Evolutionary conservation across 2,113 vertebrate genomes (phyloP).

Genomic region (Eulemur macaco): DNA sequence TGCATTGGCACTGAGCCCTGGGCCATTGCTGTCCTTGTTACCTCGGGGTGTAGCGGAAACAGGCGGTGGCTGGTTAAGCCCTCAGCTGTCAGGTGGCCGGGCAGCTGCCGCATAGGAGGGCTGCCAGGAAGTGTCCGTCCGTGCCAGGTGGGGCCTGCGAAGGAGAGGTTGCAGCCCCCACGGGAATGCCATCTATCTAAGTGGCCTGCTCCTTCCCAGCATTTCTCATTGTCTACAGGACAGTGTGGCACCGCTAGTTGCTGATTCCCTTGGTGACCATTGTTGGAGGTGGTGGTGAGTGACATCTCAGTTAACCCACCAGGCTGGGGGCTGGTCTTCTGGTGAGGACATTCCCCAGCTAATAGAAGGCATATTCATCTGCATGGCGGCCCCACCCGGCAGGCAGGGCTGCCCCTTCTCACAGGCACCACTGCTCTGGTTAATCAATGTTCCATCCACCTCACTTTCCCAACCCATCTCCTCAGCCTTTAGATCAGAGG

Average conservation of each 20-base stretch:
- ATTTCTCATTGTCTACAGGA: background rate
- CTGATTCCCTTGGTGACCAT: background rate
- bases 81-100: slow-evolving; percentile 35
- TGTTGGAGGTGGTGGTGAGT: background rate
- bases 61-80: background rate
- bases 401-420: background rate
- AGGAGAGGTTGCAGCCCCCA: rapidly evolving
- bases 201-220: background rate
- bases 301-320: background rate
- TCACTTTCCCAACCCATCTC: background rate
- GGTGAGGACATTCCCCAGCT: background rate
- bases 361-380: background rate
- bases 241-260: background rate
- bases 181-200: background rate
- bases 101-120: slow-evolving; percentile 29
- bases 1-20: background rate
- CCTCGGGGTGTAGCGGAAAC: background rate
- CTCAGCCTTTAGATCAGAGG: background rate
- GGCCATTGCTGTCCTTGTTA: background rate
- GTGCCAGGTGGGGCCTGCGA: background rate
- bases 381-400: rapidly evolving
- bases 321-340: background rate
- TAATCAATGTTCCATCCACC: background rate
- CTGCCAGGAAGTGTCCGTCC: background rate
- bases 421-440: background rate